Conservation (phyloP, 2,888 invertebrate genomes). For the Phyto melanocephala region DNA sequence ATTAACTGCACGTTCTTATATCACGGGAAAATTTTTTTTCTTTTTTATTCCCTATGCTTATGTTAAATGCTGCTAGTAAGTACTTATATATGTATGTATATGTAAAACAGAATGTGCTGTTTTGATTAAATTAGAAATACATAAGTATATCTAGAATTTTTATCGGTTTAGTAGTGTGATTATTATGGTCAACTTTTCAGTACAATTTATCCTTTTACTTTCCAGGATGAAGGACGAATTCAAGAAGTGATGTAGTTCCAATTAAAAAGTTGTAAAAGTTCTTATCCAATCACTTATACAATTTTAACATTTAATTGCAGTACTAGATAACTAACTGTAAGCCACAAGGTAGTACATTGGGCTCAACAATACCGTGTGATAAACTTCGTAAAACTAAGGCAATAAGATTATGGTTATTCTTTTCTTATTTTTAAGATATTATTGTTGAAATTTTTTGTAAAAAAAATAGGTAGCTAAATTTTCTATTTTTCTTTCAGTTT, state of each 20-base stretch:
- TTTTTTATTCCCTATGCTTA: too few species aligned
- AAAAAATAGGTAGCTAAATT: too few species aligned
- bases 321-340: conserved; percentile 74
- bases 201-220: too few species aligned
- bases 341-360: conserved; percentile 76
- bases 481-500: too few species aligned
- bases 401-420: background rate
- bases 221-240: background rate
- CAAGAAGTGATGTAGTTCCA: background rate
- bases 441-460: too few species aligned
- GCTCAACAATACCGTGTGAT: conserved; percentile 70
- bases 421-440: too few species aligned
- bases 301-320: conserved; percentile 67
- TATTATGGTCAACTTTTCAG: too few species aligned
- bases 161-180: too few species aligned
- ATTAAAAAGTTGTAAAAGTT: background rate
- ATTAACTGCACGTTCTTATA: too few species aligned
- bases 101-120: background rate
- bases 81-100: background rate
- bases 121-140: background rate
- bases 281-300: conserved; percentile 41
- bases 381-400: conserved; percentile 67
- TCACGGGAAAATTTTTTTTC: too few species aligned
- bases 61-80: background rate
- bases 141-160: conserved; percentile 69